phyloP scores from a whole-genome alignment of 2,113 vertebrate species.

The Rhadina sibilatrix region DNA sequence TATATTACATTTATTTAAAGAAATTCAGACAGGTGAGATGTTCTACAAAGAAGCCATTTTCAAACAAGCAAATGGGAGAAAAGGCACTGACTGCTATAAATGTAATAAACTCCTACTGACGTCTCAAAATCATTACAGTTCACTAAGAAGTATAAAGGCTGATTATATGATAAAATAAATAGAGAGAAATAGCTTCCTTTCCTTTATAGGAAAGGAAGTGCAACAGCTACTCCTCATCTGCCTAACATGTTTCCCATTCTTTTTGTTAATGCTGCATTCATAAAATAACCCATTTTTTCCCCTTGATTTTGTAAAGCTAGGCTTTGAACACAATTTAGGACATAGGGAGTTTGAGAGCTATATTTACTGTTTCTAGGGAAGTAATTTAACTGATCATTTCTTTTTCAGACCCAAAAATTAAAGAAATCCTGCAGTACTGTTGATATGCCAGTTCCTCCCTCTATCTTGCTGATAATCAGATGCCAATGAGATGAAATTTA shows the following conservation, averaged over 20 bases:
- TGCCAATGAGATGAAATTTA: not conserved
- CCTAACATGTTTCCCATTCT: not conserved
- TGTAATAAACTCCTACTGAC: not conserved
- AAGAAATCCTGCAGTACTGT: not conserved
- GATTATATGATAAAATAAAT: conserved; percentile 18
- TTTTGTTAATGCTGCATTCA: conserved; percentile 26
- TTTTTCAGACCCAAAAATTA: conserved; percentile 31
- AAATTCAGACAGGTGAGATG: conserved; percentile 29
- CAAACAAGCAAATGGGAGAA: not conserved
- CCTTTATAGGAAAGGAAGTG: conserved; percentile 16
- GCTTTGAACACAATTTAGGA: conserved; percentile 7
- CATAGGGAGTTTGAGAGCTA: conserved; percentile 17
- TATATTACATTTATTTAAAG: conserved; percentile 11
- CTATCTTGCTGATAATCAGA: not conserved
- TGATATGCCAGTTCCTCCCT: conserved; percentile 12
- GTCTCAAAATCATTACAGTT: conserved; percentile 6
- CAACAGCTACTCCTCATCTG: conserved; percentile 23
- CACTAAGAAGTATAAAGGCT: conserved; percentile 19
- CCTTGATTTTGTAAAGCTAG: not conserved
- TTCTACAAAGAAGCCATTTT: conserved; percentile 23
- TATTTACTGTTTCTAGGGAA: conserved; percentile 29
- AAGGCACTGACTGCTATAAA: conserved; percentile 15
- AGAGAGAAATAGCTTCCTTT: conserved; percentile 22
- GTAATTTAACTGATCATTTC: conserved; percentile 42
- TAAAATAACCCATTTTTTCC: not conserved